A percentile compares a stretch with the other conserved stretches of the same genome.
Evolutionary conservation across 2,113 vertebrate genomes (phyloP).

Genomic region (Alligator sinensis): DNA sequence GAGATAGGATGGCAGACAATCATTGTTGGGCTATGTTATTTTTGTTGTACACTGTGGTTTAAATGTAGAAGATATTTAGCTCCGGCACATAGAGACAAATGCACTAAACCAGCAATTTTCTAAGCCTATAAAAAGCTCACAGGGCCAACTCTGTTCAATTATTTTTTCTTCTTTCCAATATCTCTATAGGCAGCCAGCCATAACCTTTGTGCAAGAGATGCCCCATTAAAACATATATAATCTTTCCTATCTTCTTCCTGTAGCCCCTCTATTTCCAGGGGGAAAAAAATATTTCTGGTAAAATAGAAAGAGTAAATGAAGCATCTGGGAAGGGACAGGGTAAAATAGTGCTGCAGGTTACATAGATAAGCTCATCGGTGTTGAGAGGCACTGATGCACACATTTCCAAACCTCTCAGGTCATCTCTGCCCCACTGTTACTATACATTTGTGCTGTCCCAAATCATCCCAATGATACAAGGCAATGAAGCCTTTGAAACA

Average conservation of each 20-base stretch:
- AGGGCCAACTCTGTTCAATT: not conserved
- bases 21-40: not conserved
- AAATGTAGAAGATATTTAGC: constrained; percentile 46
- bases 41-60: not conserved
- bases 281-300: not conserved
- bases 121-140: not conserved
- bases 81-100: not conserved
- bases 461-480: not conserved
- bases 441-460: not conserved
- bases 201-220: not conserved
- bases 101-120: not conserved
- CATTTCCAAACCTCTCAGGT: not conserved
- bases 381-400: not conserved
- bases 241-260: not conserved
- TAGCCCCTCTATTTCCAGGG: not conserved
- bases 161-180: not conserved
- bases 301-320: not conserved
- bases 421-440: not conserved
- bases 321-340: not conserved
- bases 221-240: not conserved
- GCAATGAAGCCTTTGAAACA: not conserved
- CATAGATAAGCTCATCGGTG: not conserved
- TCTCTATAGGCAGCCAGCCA: not conserved
- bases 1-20: not conserved
- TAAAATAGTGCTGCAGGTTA: not conserved